A percentile compares a stretch with the other conserved stretches of the same genome.
phyloP scores from a whole-genome alignment of 2,113 vertebrate species.

The Regulus satrapa region DNA sequence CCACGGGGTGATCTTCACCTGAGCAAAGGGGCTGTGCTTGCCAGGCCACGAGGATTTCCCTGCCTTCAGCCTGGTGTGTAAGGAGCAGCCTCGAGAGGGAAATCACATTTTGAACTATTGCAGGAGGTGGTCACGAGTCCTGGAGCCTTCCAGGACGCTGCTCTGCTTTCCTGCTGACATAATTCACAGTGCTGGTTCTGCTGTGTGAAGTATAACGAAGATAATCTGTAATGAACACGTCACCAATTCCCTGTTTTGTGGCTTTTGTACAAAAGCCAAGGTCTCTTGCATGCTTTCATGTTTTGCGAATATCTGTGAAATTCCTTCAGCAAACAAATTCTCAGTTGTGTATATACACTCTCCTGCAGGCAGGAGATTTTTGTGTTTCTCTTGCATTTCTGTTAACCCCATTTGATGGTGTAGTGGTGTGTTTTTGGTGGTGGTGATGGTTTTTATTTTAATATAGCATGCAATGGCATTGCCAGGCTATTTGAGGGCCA shows the following conservation, averaged over 20 bases:
- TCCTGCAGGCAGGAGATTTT: background rate
- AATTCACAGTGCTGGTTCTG: background rate
- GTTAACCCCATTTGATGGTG: background rate
- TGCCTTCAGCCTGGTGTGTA: background rate
- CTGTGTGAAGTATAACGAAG: background rate
- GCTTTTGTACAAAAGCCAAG: background rate
- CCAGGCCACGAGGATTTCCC: rapidly evolving
- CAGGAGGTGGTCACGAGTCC: rapidly evolving
- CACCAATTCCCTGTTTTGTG: background rate
- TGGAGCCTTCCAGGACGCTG: background rate
- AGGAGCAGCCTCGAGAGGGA: background rate
- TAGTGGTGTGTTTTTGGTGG: too few species aligned
- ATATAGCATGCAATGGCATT: background rate
- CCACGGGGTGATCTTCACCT: rapidly evolving
- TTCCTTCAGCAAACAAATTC: background rate
- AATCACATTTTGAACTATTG: background rate
- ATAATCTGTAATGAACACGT: background rate
- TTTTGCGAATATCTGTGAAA: background rate
- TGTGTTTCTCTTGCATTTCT: background rate
- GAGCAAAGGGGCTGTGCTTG: background rate
- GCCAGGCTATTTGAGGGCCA: background rate
- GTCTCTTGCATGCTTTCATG: background rate
- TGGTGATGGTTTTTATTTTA: rapidly evolving
- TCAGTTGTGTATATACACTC: background rate
- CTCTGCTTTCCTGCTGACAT: background rate